phyloP scores from a whole-genome alignment of 2,113 vertebrate genomes.

The Tor tambroides region DNA sequence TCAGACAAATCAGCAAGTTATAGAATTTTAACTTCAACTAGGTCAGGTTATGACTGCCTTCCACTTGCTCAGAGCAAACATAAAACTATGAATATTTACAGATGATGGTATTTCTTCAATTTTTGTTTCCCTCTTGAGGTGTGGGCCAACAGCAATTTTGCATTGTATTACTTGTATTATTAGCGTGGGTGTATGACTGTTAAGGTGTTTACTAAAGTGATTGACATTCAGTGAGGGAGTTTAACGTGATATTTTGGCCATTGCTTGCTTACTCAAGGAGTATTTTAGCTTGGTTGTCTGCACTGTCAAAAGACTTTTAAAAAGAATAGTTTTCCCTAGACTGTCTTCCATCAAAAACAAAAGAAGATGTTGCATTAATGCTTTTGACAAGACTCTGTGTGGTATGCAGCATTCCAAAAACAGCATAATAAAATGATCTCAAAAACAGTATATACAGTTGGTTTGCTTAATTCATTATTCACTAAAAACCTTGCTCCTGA shows the following conservation, averaged over 20 bases:
- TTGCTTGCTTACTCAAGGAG: background rate
- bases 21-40: conserved; percentile 43
- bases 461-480: background rate
- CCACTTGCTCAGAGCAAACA: conserved; percentile 25
- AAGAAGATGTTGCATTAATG: background rate
- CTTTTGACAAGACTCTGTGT: background rate
- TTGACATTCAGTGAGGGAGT: background rate
- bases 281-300: background rate
- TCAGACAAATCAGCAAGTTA: conserved; percentile 37
- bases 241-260: background rate
- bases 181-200: conserved; percentile 3
- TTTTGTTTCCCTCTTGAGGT: conserved; percentile 5
- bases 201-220: background rate
- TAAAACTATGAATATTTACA: conserved; percentile 48
- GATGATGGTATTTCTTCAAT: conserved; percentile 22
- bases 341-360: background rate
- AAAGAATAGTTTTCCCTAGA: background rate
- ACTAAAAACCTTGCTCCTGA: background rate
- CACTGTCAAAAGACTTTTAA: background rate
- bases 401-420: background rate
- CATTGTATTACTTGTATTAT: background rate
- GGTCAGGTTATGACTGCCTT: conserved; percentile 47
- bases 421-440: background rate
- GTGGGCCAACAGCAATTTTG: background rate
- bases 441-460: background rate